Percentiles rank a stretch among this genome's conserved stretches.
Evolutionary conservation across 2,113 vertebrate genomes (phyloP).

Genomic region (Labeo rohita): DNA sequence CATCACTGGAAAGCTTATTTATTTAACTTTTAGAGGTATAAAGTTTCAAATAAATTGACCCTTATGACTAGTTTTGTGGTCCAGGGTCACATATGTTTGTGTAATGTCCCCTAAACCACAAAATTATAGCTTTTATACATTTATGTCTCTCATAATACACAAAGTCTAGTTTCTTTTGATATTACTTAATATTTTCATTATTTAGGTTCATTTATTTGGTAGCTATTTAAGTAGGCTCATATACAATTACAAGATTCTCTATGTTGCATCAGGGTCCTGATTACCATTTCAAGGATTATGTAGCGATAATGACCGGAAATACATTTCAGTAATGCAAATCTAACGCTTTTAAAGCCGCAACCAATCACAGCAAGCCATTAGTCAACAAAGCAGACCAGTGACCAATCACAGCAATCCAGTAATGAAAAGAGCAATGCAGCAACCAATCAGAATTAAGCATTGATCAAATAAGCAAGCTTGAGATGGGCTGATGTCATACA

Average conservation of each 20-base stretch:
- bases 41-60: no score
- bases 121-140: neutral
- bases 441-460: conserved; percentile 1
- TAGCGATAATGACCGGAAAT: neutral
- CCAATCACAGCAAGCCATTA: neutral
- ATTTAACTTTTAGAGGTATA: no score
- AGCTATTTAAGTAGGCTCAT: neutral
- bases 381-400: conserved; percentile 1
- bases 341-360: neutral
- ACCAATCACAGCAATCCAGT: conserved; percentile 1
- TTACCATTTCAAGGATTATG: neutral
- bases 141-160: neutral
- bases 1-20: no score
- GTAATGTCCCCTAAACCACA: neutral
- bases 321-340: neutral
- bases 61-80: no score
- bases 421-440: neutral
- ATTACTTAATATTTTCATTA: neutral
- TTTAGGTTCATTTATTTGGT: neutral
- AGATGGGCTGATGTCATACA: conserved; percentile 36
- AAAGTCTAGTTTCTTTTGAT: neutral
- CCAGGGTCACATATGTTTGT: neutral
- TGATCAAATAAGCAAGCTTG: conserved; percentile 9
- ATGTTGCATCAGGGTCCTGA: neutral
- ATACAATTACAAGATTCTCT: neutral